phyloP scores from a whole-genome alignment of 2,113 vertebrate species.

The Cathartes aura region DNA sequence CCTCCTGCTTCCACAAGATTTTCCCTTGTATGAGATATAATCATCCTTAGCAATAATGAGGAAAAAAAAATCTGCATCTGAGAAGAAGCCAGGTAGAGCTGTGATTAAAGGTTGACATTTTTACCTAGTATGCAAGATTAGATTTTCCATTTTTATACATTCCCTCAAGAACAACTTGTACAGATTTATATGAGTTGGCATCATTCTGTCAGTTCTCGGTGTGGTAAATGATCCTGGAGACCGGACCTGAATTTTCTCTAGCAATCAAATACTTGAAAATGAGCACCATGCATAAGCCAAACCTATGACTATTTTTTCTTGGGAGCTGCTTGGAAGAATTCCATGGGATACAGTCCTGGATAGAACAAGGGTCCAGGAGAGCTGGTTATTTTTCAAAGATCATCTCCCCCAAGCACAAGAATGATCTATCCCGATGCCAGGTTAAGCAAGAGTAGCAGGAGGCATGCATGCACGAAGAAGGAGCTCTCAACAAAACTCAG shows the following conservation, averaged over 20 bases:
- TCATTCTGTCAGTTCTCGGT: constrained; percentile 18
- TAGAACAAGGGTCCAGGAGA: neutral
- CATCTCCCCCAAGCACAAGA: neutral
- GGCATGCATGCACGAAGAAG: neutral
- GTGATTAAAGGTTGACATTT: constrained; percentile 45
- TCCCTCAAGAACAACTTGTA: constrained; percentile 24
- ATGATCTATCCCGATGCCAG: neutral
- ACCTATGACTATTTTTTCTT: neutral
- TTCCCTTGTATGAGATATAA: neutral
- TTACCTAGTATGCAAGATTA: constrained; percentile 11
- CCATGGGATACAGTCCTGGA: neutral
- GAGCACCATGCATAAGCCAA: neutral
- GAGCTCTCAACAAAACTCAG: neutral
- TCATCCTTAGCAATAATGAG: neutral
- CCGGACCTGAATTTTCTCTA: neutral
- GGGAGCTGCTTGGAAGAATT: neutral
- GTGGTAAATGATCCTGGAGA: neutral
- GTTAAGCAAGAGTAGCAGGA: neutral
- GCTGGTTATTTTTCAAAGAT: neutral
- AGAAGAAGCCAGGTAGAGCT: constrained; percentile 26
- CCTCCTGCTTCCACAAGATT: neutral
- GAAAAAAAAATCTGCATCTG: neutral
- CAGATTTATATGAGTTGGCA: constrained; percentile 29
- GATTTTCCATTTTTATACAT: constrained; percentile 40
- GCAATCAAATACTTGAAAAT: neutral